Evolutionary conservation across 2,797 vertebrate genomes (phyloP).

Genomic region (Phoeniculus purpureus): DNA sequence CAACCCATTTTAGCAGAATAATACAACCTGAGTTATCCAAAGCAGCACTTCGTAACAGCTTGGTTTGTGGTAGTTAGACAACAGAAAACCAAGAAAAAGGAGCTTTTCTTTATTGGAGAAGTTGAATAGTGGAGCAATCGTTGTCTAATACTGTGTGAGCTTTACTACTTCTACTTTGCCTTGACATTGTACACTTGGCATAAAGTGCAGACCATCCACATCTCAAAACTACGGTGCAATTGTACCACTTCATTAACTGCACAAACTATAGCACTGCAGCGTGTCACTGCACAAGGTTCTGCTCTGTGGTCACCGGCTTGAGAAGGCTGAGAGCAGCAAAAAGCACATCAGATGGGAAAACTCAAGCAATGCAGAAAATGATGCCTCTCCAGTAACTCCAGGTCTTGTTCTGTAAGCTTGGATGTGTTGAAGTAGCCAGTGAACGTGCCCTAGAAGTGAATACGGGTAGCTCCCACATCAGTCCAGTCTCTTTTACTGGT

Average conservation of each 20-base stretch:
- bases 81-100: neutral
- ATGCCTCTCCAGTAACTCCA: neutral
- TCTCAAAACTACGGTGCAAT: neutral
- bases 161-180: neutral
- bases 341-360: neutral
- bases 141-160: neutral
- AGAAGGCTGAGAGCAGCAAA: neutral
- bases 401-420: neutral
- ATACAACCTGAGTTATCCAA: neutral
- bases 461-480: neutral
- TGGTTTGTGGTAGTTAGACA: neutral
- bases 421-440: neutral
- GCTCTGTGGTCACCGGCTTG: neutral
- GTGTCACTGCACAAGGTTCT: neutral
- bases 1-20: neutral
- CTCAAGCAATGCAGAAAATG: neutral
- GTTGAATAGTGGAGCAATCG: neutral
- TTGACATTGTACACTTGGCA: neutral
- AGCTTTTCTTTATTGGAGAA: neutral
- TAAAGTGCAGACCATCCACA: neutral
- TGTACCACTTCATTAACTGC: neutral
- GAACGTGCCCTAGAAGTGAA: neutral
- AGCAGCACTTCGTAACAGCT: neutral
- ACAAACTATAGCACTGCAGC: neutral
- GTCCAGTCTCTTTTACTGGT: neutral